Percentiles rank a stretch among this genome's conserved stretches.
Conservation (phyloP, 1,140 invertebrate species). For the Delia radicum region DNA sequence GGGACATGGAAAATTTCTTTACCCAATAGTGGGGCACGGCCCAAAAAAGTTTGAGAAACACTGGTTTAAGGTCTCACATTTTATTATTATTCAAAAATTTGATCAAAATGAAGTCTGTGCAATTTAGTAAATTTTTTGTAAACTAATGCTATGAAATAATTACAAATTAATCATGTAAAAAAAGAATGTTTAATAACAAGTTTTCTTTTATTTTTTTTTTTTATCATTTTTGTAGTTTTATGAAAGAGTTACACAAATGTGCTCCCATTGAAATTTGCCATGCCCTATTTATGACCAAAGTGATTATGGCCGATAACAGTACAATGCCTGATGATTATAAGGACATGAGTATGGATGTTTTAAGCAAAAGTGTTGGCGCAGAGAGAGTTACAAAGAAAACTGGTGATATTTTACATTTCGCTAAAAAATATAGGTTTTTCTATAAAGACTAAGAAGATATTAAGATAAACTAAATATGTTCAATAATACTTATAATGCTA, state of each 20-base stretch:
- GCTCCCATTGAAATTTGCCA: conserved; percentile 43
- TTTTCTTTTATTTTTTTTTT: background rate
- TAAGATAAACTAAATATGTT: too few relatives aligned
- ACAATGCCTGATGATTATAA: conserved; percentile 46
- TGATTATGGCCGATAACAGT: conserved; percentile 41
- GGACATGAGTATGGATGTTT: conserved; percentile 38
- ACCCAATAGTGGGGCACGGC: too few relatives aligned
- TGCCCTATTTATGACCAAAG: conserved; percentile 48
- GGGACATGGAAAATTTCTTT: too few relatives aligned
- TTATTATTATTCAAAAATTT: background rate
- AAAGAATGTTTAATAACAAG: too few relatives aligned
- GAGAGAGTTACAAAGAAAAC: conserved; percentile 36
- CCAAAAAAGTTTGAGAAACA: too few relatives aligned
- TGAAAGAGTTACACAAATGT: conserved; percentile 38
- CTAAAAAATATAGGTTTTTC: conserved; percentile 43
- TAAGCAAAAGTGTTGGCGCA: conserved; percentile 39
- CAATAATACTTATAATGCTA: too few relatives aligned
- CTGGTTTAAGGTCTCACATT: too few relatives aligned
- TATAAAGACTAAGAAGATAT: conserved; percentile 29
- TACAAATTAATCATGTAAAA: too few relatives aligned
- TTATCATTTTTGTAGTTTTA: conserved; percentile 35
- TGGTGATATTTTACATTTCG: conserved; percentile 39
- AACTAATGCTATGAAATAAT: too few relatives aligned
- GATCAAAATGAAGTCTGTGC: background rate
- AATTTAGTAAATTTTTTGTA: background rate